Evolutionary conservation across 2,888 invertebrate species (phyloP), one percentile per base, ranked within the genome.

Genomic region (Leucozona laternaria): DNA sequence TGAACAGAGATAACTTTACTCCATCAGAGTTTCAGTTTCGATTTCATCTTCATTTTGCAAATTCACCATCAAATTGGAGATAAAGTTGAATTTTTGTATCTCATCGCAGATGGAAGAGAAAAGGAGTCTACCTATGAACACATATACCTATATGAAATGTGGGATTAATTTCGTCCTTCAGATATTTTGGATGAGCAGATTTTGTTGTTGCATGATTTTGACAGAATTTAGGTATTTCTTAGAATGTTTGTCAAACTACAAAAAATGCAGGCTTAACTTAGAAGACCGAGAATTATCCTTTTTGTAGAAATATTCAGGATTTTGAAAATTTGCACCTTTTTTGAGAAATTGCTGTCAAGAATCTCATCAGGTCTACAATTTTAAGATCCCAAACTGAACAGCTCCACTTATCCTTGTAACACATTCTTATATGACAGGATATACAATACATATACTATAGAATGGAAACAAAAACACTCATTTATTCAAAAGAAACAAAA

Each of bases 121-220:
- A 72, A 71, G 45, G 20, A 37, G 55, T 55, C 5, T 28, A 4
- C 6, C 4, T 28, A 28, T 4, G 28, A 5, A 28, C 4, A 28
- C n/a, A n/a, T n/a, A n/a, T n/a, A n/a, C n/a, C n/a, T 11, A 48
- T 28, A n/a, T 15, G 22, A 71, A 82, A 82, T 43, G 79, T 84
- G 71, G 79, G 84, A 85, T 85, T 85, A 77, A 77, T 85, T 85
- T 77, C 66, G 76, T 79, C 79, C 79, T 84, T 84, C 64, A 70
- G 0, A 50, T 31, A 31, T 15, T 22, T 57, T 57, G 31, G 2
- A 31, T 31, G 17, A 84, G 84, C 57, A 84, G 71, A 84, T 79
- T 84, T 79, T 31, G 53, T 53, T 53, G 17, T 48, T 20, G 45
- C 2, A 8, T 17, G 17, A 17, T 17, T 45, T n/a, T 3, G 43